A percentile compares a stretch with the other conserved stretches of the same genome.
Evolutionary conservation across 2,797 vertebrate genomes (phyloP).

Genomic region (Salmo trutta): DNA sequence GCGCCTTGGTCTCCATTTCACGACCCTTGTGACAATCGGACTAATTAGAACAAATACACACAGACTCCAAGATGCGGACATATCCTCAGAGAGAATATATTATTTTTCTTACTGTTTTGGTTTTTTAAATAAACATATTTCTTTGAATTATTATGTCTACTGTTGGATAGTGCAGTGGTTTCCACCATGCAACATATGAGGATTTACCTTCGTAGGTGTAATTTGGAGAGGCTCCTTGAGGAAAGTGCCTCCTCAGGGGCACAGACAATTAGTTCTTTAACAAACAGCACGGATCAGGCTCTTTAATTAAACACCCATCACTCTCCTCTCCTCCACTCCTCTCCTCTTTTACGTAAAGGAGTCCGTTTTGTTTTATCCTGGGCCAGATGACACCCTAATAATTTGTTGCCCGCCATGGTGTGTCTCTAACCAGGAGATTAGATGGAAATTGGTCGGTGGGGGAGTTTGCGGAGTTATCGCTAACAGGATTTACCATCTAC

Average conservation of each 20-base stretch:
- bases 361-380: conserved; percentile 63
- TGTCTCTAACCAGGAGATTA: conserved; percentile 78
- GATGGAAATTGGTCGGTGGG: conserved; percentile 73
- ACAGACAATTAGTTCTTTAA: conserved; percentile 80
- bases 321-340: conserved; percentile 58
- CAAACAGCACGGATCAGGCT: conserved; percentile 77
- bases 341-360: conserved; percentile 45
- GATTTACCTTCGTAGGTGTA: conserved; percentile 69
- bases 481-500: conserved; percentile 84
- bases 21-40: conserved; percentile 11
- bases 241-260: conserved; percentile 72
- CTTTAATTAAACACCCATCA: conserved; percentile 80
- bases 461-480: conserved; percentile 76
- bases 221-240: conserved; percentile 68
- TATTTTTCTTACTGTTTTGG: conserved; percentile 46
- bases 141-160: conserved; percentile 47
- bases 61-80: conserved; percentile 38
- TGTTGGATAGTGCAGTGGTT: conserved; percentile 50
- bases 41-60: conserved; percentile 71
- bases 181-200: conserved; percentile 49
- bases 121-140: conserved; percentile 58
- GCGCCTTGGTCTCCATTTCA: no score
- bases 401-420: conserved; percentile 74
- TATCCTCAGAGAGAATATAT: conserved; percentile 37
- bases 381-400: conserved; percentile 77